Conservation (phyloP, 2,797 vertebrate species). For the Lacerta bilineata region DNA sequence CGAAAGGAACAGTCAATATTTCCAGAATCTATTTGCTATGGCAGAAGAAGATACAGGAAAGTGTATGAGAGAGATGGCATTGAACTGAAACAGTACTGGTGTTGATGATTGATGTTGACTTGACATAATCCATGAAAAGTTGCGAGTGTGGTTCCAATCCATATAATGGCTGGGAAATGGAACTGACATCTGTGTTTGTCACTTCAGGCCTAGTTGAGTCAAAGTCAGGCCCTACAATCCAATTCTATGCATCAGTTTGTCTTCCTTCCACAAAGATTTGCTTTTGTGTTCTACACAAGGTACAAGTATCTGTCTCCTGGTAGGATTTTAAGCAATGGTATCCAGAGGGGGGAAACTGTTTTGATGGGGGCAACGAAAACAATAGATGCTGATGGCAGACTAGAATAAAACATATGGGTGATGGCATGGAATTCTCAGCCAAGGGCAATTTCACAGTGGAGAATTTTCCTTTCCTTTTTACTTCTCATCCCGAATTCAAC, state of each 20-base stretch:
- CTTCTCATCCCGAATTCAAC: background rate
- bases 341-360: background rate
- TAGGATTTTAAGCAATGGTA: background rate
- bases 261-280: background rate
- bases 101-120: background rate
- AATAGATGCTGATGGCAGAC: background rate
- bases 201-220: background rate
- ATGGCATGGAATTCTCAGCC: background rate
- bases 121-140: background rate
- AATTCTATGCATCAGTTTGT: background rate
- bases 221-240: background rate
- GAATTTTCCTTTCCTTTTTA: background rate
- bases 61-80: background rate
- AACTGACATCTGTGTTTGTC: background rate
- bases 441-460: background rate
- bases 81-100: slow-evolving; percentile 5
- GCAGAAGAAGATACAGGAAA: background rate
- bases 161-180: background rate
- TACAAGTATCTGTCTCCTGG: background rate
- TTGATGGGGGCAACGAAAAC: background rate
- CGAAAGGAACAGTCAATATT: slow-evolving; percentile 1
- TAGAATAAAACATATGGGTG: background rate
- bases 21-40: background rate
- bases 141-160: background rate
- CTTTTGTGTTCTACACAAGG: background rate